Evolutionary conservation across 2,888 invertebrate species (phyloP).

Genomic region (Blastobasis lacticolella): DNA sequence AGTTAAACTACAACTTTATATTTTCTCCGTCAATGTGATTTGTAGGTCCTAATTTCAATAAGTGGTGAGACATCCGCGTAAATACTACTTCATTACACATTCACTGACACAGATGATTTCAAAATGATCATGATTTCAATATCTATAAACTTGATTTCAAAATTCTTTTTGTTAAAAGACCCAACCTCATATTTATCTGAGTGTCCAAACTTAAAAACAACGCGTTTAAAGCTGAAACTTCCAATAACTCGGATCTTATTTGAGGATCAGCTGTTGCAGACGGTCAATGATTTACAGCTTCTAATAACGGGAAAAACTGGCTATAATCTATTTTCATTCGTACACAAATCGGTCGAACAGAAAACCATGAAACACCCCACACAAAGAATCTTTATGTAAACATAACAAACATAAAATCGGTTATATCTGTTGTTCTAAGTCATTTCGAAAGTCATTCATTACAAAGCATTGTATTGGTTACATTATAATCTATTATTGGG

Average conservation of each 20-base stretch:
- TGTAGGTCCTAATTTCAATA: too few relatives aligned
- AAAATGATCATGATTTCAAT: too few relatives aligned
- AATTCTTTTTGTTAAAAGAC: too few relatives aligned
- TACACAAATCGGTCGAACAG: slow-evolving; percentile 73
- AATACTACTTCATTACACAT: too few relatives aligned
- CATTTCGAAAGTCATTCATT: slow-evolving; percentile 67
- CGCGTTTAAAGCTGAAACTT: slow-evolving; percentile 7
- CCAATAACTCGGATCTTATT: slow-evolving; percentile 55
- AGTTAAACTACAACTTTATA: too few relatives aligned
- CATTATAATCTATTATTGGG: slow-evolving; percentile 44
- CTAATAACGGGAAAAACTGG: slow-evolving; percentile 72
- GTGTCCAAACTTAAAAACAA: too few relatives aligned
- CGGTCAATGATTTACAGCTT: slow-evolving; percentile 66
- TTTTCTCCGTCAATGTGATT: too few relatives aligned
- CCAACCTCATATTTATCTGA: too few relatives aligned
- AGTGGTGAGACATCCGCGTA: too few relatives aligned
- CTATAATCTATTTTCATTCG: slow-evolving; percentile 73
- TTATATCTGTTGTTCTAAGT: slow-evolving; percentile 71
- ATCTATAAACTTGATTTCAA: too few relatives aligned
- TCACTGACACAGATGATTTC: too few relatives aligned
- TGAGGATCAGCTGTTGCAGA: slow-evolving; percentile 56
- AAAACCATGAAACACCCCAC: slow-evolving; percentile 72
- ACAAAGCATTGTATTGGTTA: slow-evolving; percentile 44
- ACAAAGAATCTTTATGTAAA: slow-evolving; percentile 73
- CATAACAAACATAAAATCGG: slow-evolving; percentile 66